Evolutionary conservation across 2,797 vertebrate genomes (phyloP), one percentile per base, ranked within the genome.

Genomic region (Epinephelus awoara): DNA sequence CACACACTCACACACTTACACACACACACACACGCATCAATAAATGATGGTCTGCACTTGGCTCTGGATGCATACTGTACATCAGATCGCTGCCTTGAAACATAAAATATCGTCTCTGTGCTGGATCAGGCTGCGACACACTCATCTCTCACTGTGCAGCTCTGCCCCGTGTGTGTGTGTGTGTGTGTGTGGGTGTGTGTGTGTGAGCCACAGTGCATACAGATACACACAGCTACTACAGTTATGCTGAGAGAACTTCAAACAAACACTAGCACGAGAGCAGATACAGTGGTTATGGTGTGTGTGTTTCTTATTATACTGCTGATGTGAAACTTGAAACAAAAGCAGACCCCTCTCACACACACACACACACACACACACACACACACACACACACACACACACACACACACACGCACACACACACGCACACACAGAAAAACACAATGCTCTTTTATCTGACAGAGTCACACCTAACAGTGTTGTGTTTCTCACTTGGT

Each of bases 31-130:
- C 77, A 56, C 14, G 47, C 54, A 90, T 87, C 81, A 93, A 93
- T 92, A 92, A 93, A 83, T 86, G 73, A 92, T 88, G 80, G 73
- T 64, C 74, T 85, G 71, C 77, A 54, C 68, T 87, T 61, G 57
- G 75, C 56, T 73, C 50, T 18, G 59, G 81, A 85, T 77, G 81
- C 80, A 87, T 56, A 65, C 3, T 14, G 44, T 51, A 63, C 67
- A 82, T 89, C 78, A 63, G 81, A 72, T 69, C 2, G 14, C 74
- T 42, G 40, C 40, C 65, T 1, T 79, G 68, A 74, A 69, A 77
- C 27, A 46, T 25, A 64, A 88, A 64, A 44, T 15, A 58, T 52
- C 5, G 18, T 78, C 52, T 76, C 52, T 17, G 49, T 29, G 51
- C 63, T 58, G 77, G 42, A 68, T 80, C 44, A 69, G 57, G 63